Conservation (phyloP, 2,113 vertebrate species). For the Micronycteris hirsuta region DNA sequence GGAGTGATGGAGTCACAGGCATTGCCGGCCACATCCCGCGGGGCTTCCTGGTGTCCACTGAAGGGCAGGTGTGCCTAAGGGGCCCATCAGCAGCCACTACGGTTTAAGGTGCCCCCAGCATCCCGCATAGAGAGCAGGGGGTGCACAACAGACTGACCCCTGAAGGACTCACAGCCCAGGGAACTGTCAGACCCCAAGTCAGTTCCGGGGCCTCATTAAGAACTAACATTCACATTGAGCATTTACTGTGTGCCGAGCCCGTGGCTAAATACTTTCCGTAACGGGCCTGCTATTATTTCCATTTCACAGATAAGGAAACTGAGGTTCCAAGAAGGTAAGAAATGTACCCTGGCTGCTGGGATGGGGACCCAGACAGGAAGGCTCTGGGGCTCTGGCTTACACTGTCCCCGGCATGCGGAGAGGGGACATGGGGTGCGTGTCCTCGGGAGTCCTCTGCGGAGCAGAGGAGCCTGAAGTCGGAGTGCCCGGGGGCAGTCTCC, state of each 20-base stretch:
- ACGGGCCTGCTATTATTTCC: not conserved
- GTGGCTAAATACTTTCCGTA: not conserved
- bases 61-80: not conserved
- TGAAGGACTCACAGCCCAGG: not conserved
- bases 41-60: not conserved
- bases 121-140: not conserved
- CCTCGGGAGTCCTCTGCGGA: not conserved
- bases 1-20: not conserved
- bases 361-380: not conserved
- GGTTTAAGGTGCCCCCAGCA: not conserved
- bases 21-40: not conserved
- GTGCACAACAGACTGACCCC: not conserved
- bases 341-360: not conserved
- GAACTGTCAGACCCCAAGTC: not conserved
- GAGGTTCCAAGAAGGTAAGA: not conserved
- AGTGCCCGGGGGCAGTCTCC: not conserved
- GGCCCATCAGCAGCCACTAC: not conserved
- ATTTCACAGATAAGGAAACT: not conserved
- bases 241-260: not conserved
- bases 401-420: rapidly evolving
- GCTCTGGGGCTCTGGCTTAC: not conserved
- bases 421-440: too few relatives aligned
- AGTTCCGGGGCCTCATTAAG: not conserved
- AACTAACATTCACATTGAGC: not conserved
- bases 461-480: not conserved